These are phyloP conservation scores for Cheilosia soror DNA, from an alignment of 2,888 invertebrate genomes.

Conservation along the genomic window DNA sequence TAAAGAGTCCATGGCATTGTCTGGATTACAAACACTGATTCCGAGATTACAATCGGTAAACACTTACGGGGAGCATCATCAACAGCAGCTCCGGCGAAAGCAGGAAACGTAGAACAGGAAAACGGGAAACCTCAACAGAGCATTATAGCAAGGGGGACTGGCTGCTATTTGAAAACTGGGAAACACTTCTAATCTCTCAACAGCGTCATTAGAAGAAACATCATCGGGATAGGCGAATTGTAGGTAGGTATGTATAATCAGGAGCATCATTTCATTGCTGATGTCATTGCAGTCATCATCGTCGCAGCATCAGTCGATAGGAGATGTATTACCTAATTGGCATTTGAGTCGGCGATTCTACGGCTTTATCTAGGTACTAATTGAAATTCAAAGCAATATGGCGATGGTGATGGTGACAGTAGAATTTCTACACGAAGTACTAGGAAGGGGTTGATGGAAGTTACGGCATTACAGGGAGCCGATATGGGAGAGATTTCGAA, in stretches of 20 bases:
- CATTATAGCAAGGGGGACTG: constrained; percentile 1
- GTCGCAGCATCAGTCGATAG: constrained; percentile 24
- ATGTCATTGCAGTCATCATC: constrained; percentile 22
- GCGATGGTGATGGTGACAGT: constrained; percentile 35
- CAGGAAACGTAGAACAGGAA: constrained; percentile 40
- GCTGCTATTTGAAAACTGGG: constrained; percentile 30
- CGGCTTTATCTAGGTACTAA: constrained; percentile 35
- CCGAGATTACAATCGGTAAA: constrained; percentile 59
- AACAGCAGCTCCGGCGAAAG: constrained; percentile 8
- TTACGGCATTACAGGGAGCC: background rate
- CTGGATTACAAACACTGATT: constrained; percentile 51
- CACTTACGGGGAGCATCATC: constrained; percentile 43
- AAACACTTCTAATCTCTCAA: constrained; percentile 36
- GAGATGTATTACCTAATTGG: constrained; percentile 22
- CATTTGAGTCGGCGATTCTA: constrained; percentile 46
- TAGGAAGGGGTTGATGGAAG: constrained; percentile 3
- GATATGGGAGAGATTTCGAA: constrained; percentile 2
- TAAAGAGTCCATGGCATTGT: constrained; percentile 41
- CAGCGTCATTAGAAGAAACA: constrained; percentile 41
- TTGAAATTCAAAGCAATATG: constrained; percentile 33
- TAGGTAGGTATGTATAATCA: background rate
- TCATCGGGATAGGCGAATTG: constrained; percentile 5
- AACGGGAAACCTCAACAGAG: constrained; percentile 47
- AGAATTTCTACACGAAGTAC: constrained; percentile 8
- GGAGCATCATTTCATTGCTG: constrained; percentile 28